These are phyloP conservation scores for Pungitius pungitius DNA, from an alignment of 2,113 vertebrate species.

Conservation along the genomic window DNA sequence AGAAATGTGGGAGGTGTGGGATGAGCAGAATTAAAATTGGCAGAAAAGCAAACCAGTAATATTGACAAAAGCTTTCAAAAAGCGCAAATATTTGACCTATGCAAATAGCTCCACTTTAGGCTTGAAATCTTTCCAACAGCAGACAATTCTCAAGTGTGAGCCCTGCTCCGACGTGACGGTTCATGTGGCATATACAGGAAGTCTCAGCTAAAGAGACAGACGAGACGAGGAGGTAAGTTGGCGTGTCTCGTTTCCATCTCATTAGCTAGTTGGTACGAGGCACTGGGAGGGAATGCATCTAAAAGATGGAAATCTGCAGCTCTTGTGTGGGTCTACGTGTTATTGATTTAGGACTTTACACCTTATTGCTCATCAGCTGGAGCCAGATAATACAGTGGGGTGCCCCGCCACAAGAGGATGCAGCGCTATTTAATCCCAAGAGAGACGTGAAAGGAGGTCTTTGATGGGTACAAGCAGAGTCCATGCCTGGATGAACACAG, in stretches of 20 bases:
- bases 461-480: slow-evolving; percentile 58
- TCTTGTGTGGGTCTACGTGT: slow-evolving; percentile 33
- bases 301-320: slow-evolving; percentile 60
- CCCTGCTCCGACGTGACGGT: slow-evolving; percentile 27
- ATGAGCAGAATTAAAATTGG: slow-evolving; percentile 65
- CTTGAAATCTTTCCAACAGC: slow-evolving; percentile 64
- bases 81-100: slow-evolving; percentile 67
- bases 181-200: slow-evolving; percentile 19
- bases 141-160: slow-evolving; percentile 46
- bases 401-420: slow-evolving; percentile 26
- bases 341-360: slow-evolving; percentile 59
- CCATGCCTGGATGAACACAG: slow-evolving; percentile 64
- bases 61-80: slow-evolving; percentile 56
- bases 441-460: slow-evolving; percentile 64
- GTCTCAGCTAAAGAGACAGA: slow-evolving; percentile 11
- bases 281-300: slow-evolving; percentile 8
- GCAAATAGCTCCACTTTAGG: slow-evolving; percentile 68
- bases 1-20: slow-evolving; percentile 62
- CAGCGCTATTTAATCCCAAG: slow-evolving; percentile 52
- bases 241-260: slow-evolving; percentile 49
- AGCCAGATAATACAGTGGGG: slow-evolving; percentile 48
- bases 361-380: slow-evolving; percentile 56
- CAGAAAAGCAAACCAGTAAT: slow-evolving; percentile 64
- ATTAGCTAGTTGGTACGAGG: slow-evolving; percentile 51
- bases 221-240: not conserved